These are phyloP conservation scores for Frankliniella intonsa DNA, from an alignment of 2,888 invertebrate species.

Conservation along the genomic window DNA sequence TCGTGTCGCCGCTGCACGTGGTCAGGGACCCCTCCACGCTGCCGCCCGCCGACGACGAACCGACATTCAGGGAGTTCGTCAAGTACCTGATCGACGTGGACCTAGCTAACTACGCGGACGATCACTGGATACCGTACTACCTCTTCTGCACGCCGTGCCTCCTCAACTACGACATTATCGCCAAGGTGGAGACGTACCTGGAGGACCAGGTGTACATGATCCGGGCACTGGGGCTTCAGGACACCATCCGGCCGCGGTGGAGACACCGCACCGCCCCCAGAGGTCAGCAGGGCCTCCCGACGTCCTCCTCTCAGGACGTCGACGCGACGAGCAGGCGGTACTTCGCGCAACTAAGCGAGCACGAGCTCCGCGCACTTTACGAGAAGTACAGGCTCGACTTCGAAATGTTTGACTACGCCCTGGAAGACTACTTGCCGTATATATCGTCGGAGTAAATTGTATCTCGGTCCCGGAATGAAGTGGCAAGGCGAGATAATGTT, in stretches of 20 bases:
- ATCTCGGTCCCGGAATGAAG: too few species aligned
- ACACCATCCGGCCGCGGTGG: constrained; percentile 44
- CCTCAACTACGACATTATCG: constrained; percentile 53
- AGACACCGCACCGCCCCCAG: constrained; percentile 43
- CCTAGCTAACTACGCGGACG: constrained; percentile 49
- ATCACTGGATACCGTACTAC: constrained; percentile 57
- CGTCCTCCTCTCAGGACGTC: constrained; percentile 31
- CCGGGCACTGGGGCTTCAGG: constrained; percentile 42
- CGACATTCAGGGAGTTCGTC: constrained; percentile 55
- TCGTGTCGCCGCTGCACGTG: constrained; percentile 36
- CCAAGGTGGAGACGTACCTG: constrained; percentile 53
- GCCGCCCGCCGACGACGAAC: constrained; percentile 45
- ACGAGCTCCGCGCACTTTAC: constrained; percentile 46
- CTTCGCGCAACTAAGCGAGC: constrained; percentile 47
- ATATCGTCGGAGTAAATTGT: constrained; percentile 32
- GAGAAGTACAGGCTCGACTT: constrained; percentile 52
- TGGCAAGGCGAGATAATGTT: too few species aligned
- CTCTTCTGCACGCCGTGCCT: constrained; percentile 55
- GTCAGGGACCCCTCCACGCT: constrained; percentile 38
- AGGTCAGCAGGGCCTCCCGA: constrained; percentile 32
- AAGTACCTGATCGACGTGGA: constrained; percentile 48
- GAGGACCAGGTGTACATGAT: constrained; percentile 52
- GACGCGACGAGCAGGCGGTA: constrained; percentile 45
- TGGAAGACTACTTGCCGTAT: constrained; percentile 44
- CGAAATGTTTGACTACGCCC: constrained; percentile 51